A percentile compares a stretch with the other conserved stretches of the same genome.
Conservation (phyloP, 2,797 vertebrate genomes). For the Menidia menidia region DNA sequence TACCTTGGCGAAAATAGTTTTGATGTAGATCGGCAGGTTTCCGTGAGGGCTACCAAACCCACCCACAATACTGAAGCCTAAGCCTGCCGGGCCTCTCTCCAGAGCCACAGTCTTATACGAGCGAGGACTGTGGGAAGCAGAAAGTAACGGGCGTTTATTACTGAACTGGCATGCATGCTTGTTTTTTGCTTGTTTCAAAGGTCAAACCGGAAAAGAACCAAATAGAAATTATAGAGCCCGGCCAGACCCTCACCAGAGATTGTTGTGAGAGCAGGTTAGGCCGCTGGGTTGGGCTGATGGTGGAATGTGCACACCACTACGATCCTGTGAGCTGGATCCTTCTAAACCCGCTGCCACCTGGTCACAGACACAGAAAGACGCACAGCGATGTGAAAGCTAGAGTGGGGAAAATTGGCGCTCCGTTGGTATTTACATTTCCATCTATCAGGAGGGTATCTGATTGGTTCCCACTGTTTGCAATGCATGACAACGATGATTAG, state of each 20-base stretch:
- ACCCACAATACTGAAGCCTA: conserved; percentile 95
- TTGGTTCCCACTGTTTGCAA: background rate
- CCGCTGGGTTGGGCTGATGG: conserved; percentile 47
- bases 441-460: background rate
- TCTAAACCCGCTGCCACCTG: conserved; percentile 59
- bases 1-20: conserved; percentile 95
- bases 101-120: conserved; percentile 90
- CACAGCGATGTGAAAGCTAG: background rate
- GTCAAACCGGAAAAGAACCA: conserved; percentile 24
- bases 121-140: conserved; percentile 79
- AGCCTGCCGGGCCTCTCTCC: conserved; percentile 89
- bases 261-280: conserved; percentile 62
- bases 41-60: conserved; percentile 94
- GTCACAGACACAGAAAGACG: conserved; percentile 30
- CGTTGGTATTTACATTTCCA: background rate
- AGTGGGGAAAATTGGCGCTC: background rate
- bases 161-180: background rate
- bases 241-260: conserved; percentile 61
- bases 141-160: no score
- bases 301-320: conserved; percentile 17
- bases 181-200: conserved; percentile 6
- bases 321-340: conserved; percentile 40
- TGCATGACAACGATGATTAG: background rate
- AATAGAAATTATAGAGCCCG: background rate
- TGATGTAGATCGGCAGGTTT: conserved; percentile 95